A percentile compares a stretch with the other conserved stretches of the same genome.
Evolutionary conservation across 2,113 vertebrate species (phyloP).

Genomic region (Clarias batrachus): DNA sequence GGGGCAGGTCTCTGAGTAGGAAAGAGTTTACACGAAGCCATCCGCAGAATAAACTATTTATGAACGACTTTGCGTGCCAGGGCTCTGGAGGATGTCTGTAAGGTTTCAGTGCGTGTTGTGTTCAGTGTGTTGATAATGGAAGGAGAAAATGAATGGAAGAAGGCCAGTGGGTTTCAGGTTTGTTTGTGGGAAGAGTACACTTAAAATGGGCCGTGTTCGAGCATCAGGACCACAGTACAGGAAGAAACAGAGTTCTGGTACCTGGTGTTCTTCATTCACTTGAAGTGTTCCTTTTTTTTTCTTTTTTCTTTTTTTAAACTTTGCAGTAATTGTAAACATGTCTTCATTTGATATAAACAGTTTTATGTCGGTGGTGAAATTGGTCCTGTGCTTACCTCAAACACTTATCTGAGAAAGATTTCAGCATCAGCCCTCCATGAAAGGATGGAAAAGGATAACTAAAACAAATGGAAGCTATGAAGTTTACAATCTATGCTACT

Average conservation of each 20-base stretch:
- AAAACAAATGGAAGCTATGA: neutral
- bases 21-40: neutral
- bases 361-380: neutral
- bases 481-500: neutral
- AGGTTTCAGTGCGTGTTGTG: neutral
- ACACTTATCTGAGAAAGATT: neutral
- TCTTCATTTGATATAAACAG: neutral
- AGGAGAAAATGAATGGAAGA: neutral
- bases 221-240: neutral
- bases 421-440: neutral
- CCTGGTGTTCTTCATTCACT: neutral
- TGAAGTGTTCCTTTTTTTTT: neutral
- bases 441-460: neutral
- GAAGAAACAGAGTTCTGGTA: neutral
- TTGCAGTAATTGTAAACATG: neutral
- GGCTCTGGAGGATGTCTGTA: neutral
- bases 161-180: neutral
- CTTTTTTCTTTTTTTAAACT: neutral
- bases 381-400: neutral
- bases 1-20: neutral
- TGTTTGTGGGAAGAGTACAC: neutral
- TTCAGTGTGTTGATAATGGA: neutral
- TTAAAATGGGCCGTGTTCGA: neutral
- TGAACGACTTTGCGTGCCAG: neutral
- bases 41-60: conserved; percentile 33